Conservation (phyloP, 2,113 vertebrate species). For the Myotis brandtii region DNA sequence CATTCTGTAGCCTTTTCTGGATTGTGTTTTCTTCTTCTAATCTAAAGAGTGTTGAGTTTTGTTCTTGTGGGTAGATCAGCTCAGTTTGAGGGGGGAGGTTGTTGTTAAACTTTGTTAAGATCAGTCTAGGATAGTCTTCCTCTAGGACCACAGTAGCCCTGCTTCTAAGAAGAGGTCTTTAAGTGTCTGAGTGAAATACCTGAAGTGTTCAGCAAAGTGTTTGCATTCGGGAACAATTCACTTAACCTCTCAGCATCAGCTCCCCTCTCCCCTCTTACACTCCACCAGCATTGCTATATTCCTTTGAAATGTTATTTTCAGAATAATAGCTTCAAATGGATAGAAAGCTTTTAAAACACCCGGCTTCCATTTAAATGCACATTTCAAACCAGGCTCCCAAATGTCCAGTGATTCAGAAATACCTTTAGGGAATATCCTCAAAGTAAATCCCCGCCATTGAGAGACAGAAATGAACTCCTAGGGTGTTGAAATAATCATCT, state of each 20-base stretch:
- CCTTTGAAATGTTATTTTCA: conserved; percentile 67
- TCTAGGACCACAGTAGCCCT: not conserved
- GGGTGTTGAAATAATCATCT: conserved; percentile 69
- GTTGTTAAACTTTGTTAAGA: not conserved
- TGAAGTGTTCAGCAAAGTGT: not conserved
- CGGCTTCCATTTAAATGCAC: conserved; percentile 73
- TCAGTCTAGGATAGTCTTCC: not conserved
- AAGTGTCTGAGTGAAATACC: not conserved
- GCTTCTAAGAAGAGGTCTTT: not conserved
- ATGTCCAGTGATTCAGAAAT: conserved; percentile 77
- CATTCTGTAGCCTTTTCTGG: not conserved
- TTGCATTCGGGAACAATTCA: not conserved
- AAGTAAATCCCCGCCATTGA: conserved; percentile 72
- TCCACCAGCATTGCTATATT: not conserved
- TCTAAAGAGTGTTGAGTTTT: not conserved
- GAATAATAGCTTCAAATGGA: conserved; percentile 70
- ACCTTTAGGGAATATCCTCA: conserved; percentile 77
- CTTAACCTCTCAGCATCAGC: not conserved
- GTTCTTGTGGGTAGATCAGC: not conserved
- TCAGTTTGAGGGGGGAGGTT: not conserved
- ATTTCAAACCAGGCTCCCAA: conserved; percentile 70
- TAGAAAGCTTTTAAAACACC: conserved; percentile 77
- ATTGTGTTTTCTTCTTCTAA: conserved; percentile 15
- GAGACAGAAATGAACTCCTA: conserved; percentile 76
- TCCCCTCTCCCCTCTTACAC: not conserved